Conservation (phyloP, 35 echinoderm and acorn worm genomes). For the Amphiura filiformis region DNA sequence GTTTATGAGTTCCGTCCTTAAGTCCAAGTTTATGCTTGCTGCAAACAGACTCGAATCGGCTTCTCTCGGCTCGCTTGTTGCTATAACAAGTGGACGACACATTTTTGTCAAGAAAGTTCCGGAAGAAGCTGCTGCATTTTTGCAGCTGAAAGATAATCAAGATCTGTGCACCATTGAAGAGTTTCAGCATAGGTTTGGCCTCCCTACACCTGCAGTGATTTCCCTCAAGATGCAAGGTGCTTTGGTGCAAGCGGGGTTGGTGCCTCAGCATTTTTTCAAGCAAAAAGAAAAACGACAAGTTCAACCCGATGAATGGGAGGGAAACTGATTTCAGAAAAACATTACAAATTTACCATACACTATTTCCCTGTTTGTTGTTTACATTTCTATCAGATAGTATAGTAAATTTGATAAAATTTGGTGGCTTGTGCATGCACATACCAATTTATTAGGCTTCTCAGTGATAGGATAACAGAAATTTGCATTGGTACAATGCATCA, state of each 20-base stretch:
- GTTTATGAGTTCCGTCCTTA: background rate
- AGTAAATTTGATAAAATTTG: too few species aligned
- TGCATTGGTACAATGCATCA: too few species aligned
- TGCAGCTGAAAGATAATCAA: background rate
- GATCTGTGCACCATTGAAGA: background rate
- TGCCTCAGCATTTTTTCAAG: background rate
- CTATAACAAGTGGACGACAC: background rate
- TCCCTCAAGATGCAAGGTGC: background rate
- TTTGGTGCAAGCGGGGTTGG: background rate
- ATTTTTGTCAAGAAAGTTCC: background rate
- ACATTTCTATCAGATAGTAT: too few species aligned
- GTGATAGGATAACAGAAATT: too few species aligned
- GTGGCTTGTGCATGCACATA: too few species aligned
- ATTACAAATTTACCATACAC: too few species aligned
- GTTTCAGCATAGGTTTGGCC: background rate
- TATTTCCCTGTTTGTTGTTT: too few species aligned
- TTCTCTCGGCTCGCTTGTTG: background rate
- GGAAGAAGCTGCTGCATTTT: background rate
- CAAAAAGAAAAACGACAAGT: background rate
- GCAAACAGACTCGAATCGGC: background rate
- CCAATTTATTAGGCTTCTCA: too few species aligned
- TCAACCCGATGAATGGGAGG: too few species aligned
- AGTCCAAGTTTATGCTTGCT: background rate
- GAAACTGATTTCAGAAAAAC: too few species aligned
- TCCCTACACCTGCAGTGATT: background rate